A percentile compares a stretch with the other conserved stretches of the same genome.
These are phyloP conservation scores for Myocastor coypus DNA, from an alignment of 2,113 vertebrate species.

Conservation along the genomic window DNA sequence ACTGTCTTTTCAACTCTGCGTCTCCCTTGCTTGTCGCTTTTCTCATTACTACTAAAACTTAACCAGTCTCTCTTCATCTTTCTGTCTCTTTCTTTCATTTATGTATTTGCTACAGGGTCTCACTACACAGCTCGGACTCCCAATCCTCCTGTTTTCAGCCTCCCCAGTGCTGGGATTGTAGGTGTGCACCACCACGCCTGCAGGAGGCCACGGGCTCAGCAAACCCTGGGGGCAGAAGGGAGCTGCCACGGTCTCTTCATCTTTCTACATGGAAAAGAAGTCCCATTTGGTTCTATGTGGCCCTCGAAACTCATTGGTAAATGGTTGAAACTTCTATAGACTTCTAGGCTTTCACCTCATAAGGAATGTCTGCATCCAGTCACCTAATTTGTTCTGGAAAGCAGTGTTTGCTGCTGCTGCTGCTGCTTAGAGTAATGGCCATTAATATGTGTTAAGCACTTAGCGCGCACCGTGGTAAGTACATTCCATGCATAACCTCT, in stretches of 20 bases:
- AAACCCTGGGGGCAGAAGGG: too few species aligned
- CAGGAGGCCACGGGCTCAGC: too few species aligned
- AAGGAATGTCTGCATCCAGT: background rate
- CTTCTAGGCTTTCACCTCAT: background rate
- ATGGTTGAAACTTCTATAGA: background rate
- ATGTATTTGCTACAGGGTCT: too few species aligned
- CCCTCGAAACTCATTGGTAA: background rate
- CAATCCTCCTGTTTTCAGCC: too few species aligned
- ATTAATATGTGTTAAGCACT: background rate
- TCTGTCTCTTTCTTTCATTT: too few species aligned
- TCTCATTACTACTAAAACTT: background rate
- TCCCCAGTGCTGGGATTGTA: too few species aligned
- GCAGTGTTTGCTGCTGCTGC: background rate
- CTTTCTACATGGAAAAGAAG: background rate
- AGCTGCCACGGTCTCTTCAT: background rate
- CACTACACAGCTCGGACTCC: too few species aligned
- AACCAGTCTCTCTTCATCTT: background rate
- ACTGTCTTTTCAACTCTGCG: background rate
- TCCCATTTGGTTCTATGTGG: background rate
- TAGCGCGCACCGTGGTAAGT: background rate
- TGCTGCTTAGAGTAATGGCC: background rate
- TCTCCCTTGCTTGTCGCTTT: background rate
- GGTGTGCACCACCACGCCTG: too few species aligned
- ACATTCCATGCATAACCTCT: background rate
- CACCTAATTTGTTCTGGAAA: slow-evolving; percentile 8